Base-by-base conservation (phyloP, 1,140 invertebrate genomes). In the Oryctes rhinoceros region DNA sequence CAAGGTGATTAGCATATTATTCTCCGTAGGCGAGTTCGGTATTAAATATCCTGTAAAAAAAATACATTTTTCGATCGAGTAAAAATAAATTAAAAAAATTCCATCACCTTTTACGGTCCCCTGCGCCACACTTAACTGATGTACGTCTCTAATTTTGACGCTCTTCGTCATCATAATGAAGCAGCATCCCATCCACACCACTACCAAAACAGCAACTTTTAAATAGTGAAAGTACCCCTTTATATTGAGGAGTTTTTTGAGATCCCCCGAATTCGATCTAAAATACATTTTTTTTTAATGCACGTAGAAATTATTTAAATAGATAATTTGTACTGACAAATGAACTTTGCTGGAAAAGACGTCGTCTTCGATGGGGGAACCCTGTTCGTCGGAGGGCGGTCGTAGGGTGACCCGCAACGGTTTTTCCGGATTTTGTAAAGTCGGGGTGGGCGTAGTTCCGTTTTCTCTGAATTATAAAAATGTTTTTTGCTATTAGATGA, bases 111-210 rank as follows among this genome's bases (percentile, higher is more conserved):
- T 89, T 30, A 85, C 84, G 53, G 86, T 81, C 74, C 86, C 85
- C 5, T 87, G 87, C 15, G 90, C 89, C 71, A 94, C 87, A 24
- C 91, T 92, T 6, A 94, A 88, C 82, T 92, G 92, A 83, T 91
- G 91, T 67, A 89, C 87, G 7, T 89, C 85, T 65, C 90, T 88
- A n/a, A 91, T 88, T 83, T 90, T 92, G 81, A 93, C 93, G 79
- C 90, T 91, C 82, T 92, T 93, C 59, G 89, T 88, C 88, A 94
- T 91, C 76, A 94, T 89, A n/a, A 92, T 89, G n/a, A 90, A 83
- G 79, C 93, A 91, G 79, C 92, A 93, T 74, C 91, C 88, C 0
- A 90, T 81, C 91, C 91, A 92, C 49, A 90, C 89, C 15, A 86
- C 85, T 18, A 92, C 83, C 0, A 92, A 85, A 0, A 90, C 78